Base-by-base conservation (phyloP, 2,888 invertebrate species). In the Mantis religiosa region DNA sequence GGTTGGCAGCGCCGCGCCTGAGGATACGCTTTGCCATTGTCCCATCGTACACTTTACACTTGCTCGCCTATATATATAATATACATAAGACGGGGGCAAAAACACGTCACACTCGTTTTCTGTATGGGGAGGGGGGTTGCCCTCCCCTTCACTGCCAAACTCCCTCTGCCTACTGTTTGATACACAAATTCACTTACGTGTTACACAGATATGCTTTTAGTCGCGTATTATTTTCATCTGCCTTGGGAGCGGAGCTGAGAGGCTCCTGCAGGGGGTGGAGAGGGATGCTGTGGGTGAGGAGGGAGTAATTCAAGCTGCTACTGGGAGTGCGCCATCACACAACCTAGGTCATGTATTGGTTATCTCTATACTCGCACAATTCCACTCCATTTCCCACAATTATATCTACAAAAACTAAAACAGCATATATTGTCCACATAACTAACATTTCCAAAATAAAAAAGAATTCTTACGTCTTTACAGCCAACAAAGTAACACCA, bases 141-240 rank as follows among this genome's bases (percentile, higher is more conserved):
- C 82, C 20, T 47, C 88, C 82, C 87, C 83, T 87, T 28, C 81
- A 82, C 89, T 85, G 88, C 28, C 89, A 28, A 81, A 28, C 82
- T 47, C 88, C 47, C 87, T 28, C 82, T 81, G 87, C 41, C 89
- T 83, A 84, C 85, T 88, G 89, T 88, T 88, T 89, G 91, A 90
- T 90, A 91, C 91, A 91, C 91, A 91, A 91, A 91, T 91, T 91
- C 91, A 91, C 91, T 91, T 91, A 91, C 91, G 91, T 90, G 91
- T 90, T 91, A 92, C 92, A 92, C 91, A 92, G 92, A 91, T 92
- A 92, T 92, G 92, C 92, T 92, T 92, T 92, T 91, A 92, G 91
- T 91, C 91, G 90, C 91, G 91, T 91, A 92, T 92, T 92, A 92
- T 92, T 91, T 91, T 92, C 91, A 91, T 91, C 91, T 90, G 90